A percentile compares a stretch with the other conserved stretches of the same genome.
Conservation (phyloP, 2,888 invertebrate species). For the Drosophila mettleri region DNA sequence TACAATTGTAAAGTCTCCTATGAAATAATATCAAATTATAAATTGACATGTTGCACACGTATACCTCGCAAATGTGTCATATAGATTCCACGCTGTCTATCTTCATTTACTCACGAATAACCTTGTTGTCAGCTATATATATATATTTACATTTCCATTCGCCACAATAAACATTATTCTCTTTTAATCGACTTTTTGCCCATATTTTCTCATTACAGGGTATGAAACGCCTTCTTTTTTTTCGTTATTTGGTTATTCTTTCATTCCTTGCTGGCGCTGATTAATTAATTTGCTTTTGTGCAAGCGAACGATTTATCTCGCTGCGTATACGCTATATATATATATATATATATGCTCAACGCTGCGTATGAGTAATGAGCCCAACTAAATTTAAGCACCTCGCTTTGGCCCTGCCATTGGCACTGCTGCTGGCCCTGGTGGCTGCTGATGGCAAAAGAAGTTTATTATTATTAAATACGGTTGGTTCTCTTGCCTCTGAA, state of each 20-base stretch:
- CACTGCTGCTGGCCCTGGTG: not conserved
- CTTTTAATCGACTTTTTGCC: not conserved
- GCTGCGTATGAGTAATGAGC: constrained; percentile 75
- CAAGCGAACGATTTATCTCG: constrained; percentile 61
- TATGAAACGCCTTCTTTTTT: constrained; percentile 6
- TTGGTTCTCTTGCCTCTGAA: not conserved
- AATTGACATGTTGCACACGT: not conserved
- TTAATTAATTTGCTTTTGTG: constrained; percentile 68
- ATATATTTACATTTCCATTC: not conserved
- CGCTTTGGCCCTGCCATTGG: constrained; percentile 5
- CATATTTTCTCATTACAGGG: not conserved
- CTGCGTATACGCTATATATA: constrained; percentile 50
- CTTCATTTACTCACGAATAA: not conserved
- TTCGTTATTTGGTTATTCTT: not conserved
- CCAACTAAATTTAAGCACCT: constrained; percentile 41
- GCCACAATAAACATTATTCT: constrained; percentile 1
- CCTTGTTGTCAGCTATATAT: not conserved
- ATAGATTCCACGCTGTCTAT: not conserved
- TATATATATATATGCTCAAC: constrained; percentile 48
- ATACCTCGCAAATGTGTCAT: not conserved
- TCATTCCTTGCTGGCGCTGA: constrained; percentile 34
- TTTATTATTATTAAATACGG: constrained; percentile 41
- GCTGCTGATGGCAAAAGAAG: not conserved
- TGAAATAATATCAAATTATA: not conserved
- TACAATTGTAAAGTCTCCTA: not conserved